Conservation (phyloP, 2,888 invertebrate genomes). For the Bhutanitis thaidina region DNA sequence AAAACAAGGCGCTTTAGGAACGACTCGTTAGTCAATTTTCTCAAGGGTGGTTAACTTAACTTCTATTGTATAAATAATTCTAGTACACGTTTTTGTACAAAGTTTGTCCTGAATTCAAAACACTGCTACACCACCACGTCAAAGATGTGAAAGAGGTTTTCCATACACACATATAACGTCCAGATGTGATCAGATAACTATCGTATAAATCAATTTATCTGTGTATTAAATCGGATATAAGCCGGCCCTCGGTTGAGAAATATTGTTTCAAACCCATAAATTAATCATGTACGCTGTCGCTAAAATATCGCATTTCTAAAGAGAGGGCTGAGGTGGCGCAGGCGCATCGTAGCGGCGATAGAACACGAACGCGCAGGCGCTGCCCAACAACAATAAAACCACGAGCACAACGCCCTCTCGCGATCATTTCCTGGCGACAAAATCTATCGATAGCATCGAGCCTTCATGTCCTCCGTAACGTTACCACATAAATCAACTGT, state of each 20-base stretch:
- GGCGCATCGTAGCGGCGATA: constrained; percentile 58
- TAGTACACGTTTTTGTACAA: too few species aligned
- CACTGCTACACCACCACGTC: too few species aligned
- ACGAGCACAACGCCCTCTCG: constrained; percentile 35
- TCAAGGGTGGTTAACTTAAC: too few species aligned
- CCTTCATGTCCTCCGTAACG: constrained; percentile 51
- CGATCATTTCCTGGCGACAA: constrained; percentile 74
- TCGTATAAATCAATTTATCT: constrained; percentile 72
- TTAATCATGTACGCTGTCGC: constrained; percentile 79
- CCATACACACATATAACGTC: not conserved
- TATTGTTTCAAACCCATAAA: constrained; percentile 70
- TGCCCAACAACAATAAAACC: constrained; percentile 61
- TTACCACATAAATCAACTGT: constrained; percentile 61
- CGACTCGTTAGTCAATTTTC: too few species aligned
- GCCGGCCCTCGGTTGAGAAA: constrained; percentile 52
- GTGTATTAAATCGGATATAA: constrained; percentile 66
- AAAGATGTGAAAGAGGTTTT: too few species aligned
- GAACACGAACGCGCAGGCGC: constrained; percentile 54
- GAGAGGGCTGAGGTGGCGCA: constrained; percentile 51
- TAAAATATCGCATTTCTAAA: constrained; percentile 71
- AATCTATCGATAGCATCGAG: constrained; percentile 71
- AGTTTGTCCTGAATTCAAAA: too few species aligned
- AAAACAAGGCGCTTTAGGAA: too few species aligned
- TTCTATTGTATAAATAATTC: too few species aligned
- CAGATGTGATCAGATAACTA: constrained; percentile 32